Base-by-base conservation (phyloP, 1,140 invertebrate species). In the Triops longicaudatus region DNA sequence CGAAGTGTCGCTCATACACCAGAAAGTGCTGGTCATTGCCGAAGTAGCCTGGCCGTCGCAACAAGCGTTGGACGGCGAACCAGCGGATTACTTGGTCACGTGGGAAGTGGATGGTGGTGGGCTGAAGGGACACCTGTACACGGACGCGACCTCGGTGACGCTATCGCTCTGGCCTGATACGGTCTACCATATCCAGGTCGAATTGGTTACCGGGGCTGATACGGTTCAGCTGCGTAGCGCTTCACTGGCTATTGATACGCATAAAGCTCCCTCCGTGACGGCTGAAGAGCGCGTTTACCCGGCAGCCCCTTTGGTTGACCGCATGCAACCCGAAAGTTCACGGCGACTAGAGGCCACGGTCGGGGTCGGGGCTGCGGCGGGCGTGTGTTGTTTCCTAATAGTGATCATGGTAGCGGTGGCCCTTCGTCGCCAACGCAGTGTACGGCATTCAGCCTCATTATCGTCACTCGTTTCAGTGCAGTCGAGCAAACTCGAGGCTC, bases 41-140 rank as follows among this genome's bases (percentile, higher is more conserved):
- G 90, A 92, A 85, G 89, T 92, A 76, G 88, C 90, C 44, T 92
- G 91, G 91, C 78, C 78, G 31, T 71, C 63, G 17, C 78, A 78
- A 43, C 50, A 73, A 27, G 42, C 75, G 9, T 41, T 42, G 27
- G 72, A 78, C 41, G 78, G 79, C 26, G 78, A 78, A 50, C 88
- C 92, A 43, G 63, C 43, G 17, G 78, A 78, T 73, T 93, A 92
- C 83, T 86, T 93, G 80, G 91, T 93, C 74, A 92, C 91, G 63
- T 93, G 92, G 92, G 91, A 93, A 86, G 90, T 92, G 10, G 90
- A 91, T 80, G 91, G 91, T 72, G 91, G 91, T 73, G 91, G 91
- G 42, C 85, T 93, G n/a, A 92, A 91, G 83, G 92, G 92, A 73
- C 92, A 93, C 84, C 86, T 93, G n/a, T 90, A 92, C 81, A 93